A percentile compares a stretch with the other conserved stretches of the same genome.
phyloP scores from a whole-genome alignment of 2,797 vertebrate species.

The Sebastes wilsoni region DNA sequence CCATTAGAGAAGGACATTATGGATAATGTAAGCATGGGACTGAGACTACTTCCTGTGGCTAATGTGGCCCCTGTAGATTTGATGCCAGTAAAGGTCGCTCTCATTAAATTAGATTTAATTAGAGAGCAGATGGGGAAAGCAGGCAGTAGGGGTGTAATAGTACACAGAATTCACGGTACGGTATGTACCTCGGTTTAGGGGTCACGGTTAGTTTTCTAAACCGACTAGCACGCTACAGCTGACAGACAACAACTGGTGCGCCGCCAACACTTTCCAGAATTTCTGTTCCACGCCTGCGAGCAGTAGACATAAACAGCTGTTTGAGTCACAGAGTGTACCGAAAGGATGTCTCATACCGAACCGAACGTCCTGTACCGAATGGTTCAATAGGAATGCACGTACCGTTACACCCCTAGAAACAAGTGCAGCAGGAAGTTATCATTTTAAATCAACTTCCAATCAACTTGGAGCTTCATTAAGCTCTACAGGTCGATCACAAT shows the following conservation, averaged over 20 bases:
- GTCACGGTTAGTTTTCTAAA: no score
- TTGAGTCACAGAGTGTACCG: no score
- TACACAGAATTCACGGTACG: background rate
- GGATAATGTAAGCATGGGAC: conserved; percentile 9
- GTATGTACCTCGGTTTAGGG: background rate
- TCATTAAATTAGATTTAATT: background rate
- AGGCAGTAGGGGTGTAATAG: background rate
- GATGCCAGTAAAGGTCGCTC: conserved; percentile 1
- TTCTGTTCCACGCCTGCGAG: no score
- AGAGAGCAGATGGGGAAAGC: background rate
- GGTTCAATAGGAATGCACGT: no score
- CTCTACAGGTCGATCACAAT: background rate
- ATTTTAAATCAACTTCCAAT: background rate
- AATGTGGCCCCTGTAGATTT: conserved; percentile 1
- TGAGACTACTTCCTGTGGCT: conserved; percentile 6
- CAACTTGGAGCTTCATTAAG: background rate
- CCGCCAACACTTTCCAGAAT: no score
- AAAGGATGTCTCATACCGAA: no score
- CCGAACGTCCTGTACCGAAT: no score
- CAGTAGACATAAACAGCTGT: accelerated
- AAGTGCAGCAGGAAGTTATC: background rate
- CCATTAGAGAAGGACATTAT: conserved; percentile 31
- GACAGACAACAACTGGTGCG: no score
- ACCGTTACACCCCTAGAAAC: no score
- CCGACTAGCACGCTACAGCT: no score